Conservation (phyloP, 2,888 invertebrate genomes). For the Coelinius sp. region DNA sequence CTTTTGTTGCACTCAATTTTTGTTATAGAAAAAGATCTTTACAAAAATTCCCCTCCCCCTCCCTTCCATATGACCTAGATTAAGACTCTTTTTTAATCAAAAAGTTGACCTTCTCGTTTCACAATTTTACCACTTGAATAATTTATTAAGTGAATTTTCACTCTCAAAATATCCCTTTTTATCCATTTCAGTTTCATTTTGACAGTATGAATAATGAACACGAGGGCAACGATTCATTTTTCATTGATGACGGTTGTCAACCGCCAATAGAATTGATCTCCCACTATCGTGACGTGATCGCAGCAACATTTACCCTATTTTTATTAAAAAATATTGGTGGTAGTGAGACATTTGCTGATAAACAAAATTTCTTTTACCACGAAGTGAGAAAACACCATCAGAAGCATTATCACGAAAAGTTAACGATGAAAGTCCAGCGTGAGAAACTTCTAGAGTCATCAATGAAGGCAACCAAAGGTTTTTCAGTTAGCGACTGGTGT, state of each 20-base stretch:
- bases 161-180: not conserved
- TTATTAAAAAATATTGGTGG: slow-evolving; percentile 94
- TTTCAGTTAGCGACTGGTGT: slow-evolving; percentile 93
- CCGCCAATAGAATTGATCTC: slow-evolving; percentile 87
- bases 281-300: slow-evolving; percentile 90
- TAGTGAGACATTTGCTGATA: slow-evolving; percentile 91
- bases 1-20: too few relatives aligned
- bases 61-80: too few relatives aligned
- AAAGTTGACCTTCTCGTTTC: too few relatives aligned
- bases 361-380: slow-evolving; percentile 80
- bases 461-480: slow-evolving; percentile 88
- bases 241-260: slow-evolving; percentile 93
- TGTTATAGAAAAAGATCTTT: too few relatives aligned
- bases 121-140: too few relatives aligned
- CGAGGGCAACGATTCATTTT: slow-evolving; percentile 76
- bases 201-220: slow-evolving; percentile 73
- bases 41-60: too few relatives aligned
- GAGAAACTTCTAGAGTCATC: slow-evolving; percentile 86
- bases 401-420: slow-evolving; percentile 89
- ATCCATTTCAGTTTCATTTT: slow-evolving; percentile 78
- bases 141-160: not conserved
- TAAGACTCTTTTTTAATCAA: too few relatives aligned
- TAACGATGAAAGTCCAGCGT: slow-evolving; percentile 85
- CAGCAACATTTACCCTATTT: slow-evolving; percentile 93
- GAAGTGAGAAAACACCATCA: slow-evolving; percentile 87